Evolutionary conservation across 2,888 invertebrate genomes (phyloP).

Genomic region (Crepidodera aurea): DNA sequence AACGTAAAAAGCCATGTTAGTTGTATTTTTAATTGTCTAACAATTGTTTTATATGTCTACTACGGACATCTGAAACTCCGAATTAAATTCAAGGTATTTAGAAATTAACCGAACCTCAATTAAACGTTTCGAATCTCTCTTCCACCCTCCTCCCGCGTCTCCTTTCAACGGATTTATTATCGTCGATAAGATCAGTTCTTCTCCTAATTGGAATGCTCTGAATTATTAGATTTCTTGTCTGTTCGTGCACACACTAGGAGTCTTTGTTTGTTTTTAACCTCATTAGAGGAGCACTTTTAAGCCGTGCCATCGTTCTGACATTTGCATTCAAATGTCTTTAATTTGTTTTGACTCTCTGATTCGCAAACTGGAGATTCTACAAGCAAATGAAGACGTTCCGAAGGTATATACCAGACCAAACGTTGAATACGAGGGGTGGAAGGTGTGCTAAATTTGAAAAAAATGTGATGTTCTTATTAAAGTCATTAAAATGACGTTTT

Average conservation of each 20-base stretch:
- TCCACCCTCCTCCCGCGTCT: neutral
- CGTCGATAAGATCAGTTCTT: constrained; percentile 19
- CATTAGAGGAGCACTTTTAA: constrained; percentile 24
- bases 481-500: no score
- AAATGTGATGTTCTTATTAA: no score
- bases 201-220: constrained; percentile 29
- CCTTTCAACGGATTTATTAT: constrained; percentile 9
- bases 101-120: constrained; percentile 8
- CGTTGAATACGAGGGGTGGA: neutral
- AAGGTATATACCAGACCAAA: neutral
- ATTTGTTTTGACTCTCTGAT: constrained; percentile 14
- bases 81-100: neutral
- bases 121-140: neutral
- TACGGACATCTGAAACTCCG: no score
- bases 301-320: constrained; percentile 15
- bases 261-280: constrained; percentile 32
- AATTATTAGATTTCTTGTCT: constrained; percentile 29
- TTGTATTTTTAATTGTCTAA: no score
- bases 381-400: constrained; percentile 5
- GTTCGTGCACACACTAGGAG: constrained; percentile 26
- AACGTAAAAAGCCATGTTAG: no score
- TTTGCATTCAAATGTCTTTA: constrained; percentile 27
- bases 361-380: neutral
- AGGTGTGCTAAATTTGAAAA: no score
- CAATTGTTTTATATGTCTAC: no score